phyloP scores from a whole-genome alignment of 1,140 invertebrate species.

The Cyrtorhinus lividipennis region DNA sequence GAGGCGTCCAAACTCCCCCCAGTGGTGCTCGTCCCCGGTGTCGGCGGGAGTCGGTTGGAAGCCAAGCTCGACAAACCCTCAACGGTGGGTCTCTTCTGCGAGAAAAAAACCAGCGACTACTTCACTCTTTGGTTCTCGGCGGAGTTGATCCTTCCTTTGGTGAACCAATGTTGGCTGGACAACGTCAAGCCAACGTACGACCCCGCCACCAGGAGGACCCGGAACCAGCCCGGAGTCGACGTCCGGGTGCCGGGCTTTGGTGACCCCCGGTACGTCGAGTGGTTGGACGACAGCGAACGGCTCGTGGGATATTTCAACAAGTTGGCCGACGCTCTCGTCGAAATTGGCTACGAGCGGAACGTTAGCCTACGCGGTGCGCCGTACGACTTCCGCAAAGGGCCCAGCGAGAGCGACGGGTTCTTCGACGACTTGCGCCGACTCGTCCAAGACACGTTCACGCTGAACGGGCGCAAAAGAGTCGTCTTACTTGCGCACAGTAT shows the following conservation, averaged over 20 bases:
- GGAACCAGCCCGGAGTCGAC: constrained; percentile 72
- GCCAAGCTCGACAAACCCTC: constrained; percentile 75
- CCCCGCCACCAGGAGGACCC: constrained; percentile 65
- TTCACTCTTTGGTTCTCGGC: background rate
- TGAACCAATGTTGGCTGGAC: constrained; percentile 44
- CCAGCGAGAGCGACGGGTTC: constrained; percentile 72
- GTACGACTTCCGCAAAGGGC: constrained; percentile 92
- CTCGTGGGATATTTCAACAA: constrained; percentile 76
- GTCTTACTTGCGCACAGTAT: constrained; percentile 88
- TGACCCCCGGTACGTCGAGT: constrained; percentile 72
- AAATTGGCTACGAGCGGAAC: constrained; percentile 65
- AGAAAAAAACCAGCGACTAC: constrained; percentile 58
- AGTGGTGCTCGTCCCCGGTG: constrained; percentile 62
- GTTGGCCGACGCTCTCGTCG: constrained; percentile 62
- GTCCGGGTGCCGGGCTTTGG: constrained; percentile 81
- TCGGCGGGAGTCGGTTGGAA: constrained; percentile 89
- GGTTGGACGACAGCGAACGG: constrained; percentile 72
- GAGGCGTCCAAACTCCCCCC: too few species aligned
- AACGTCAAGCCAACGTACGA: constrained; percentile 86
- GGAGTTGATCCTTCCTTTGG: background rate
- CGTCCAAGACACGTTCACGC: constrained; percentile 69
- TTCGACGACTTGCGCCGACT: constrained; percentile 64
- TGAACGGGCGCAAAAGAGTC: constrained; percentile 61
- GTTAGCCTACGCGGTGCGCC: constrained; percentile 77
- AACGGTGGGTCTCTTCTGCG: constrained; percentile 72